phyloP scores from a whole-genome alignment of 1,140 invertebrate genomes.

The Mya arenaria region DNA sequence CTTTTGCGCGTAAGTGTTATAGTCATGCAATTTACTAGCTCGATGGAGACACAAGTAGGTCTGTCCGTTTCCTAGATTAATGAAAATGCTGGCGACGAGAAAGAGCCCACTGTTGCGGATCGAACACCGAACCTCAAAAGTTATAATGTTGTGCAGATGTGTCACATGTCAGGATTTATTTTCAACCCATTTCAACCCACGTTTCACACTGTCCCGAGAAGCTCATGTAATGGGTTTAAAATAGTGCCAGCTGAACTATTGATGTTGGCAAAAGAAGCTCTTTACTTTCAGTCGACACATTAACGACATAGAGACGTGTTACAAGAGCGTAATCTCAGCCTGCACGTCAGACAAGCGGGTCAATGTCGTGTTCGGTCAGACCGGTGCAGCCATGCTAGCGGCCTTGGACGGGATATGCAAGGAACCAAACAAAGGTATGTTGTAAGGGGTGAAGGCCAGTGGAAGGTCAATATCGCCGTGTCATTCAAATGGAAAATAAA shows the following conservation, averaged over 20 bases:
- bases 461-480: background rate
- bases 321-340: slow-evolving; percentile 24
- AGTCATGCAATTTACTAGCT: background rate
- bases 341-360: slow-evolving; percentile 30
- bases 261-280: too few relatives aligned
- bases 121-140: background rate
- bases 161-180: background rate
- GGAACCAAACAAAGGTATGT: slow-evolving; percentile 39
- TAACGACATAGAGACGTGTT: slow-evolving; percentile 27
- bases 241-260: background rate
- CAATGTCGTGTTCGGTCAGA: slow-evolving; percentile 24
- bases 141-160: background rate
- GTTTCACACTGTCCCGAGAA: too few relatives aligned
- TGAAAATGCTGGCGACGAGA: background rate
- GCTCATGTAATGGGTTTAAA: background rate
- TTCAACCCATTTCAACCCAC: background rate
- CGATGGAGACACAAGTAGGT: background rate
- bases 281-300: slow-evolving; percentile 15
- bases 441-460: too few relatives aligned
- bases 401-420: slow-evolving; percentile 31
- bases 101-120: background rate
- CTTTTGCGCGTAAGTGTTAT: slow-evolving; percentile 29
- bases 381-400: slow-evolving; percentile 9
- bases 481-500: background rate
- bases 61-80: background rate